Percentiles rank a stretch among this genome's conserved stretches.
phyloP scores from a whole-genome alignment of 2,888 invertebrate species.

The Leptogaster cylindrica region DNA sequence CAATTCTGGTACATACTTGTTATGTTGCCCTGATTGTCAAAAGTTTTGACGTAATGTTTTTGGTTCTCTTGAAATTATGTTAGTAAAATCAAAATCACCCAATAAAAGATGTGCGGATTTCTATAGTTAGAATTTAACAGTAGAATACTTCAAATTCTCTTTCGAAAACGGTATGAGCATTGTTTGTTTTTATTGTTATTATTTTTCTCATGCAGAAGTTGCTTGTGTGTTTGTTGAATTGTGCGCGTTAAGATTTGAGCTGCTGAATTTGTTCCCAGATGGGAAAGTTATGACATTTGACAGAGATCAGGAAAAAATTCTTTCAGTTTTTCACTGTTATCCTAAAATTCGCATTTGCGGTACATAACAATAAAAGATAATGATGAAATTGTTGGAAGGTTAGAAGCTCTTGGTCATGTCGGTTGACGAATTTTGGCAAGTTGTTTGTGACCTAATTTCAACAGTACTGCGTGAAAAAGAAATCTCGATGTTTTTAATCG shows the following conservation, averaged over 20 bases:
- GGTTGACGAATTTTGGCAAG: background rate
- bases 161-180: background rate
- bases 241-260: slow-evolving; percentile 9
- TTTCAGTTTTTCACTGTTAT: background rate
- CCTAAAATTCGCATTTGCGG: background rate
- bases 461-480: slow-evolving; percentile 20
- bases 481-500: background rate
- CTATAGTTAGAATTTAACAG: background rate
- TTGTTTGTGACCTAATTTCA: slow-evolving; percentile 44
- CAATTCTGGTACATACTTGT: no score
- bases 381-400: background rate
- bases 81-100: slow-evolving; percentile 1
- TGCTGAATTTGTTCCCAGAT: slow-evolving; percentile 20
- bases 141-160: no score
- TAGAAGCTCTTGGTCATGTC: background rate
- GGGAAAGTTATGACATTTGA: slow-evolving; percentile 39
- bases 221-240: slow-evolving; percentile 1
- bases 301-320: slow-evolving; percentile 14
- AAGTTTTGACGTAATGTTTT: slow-evolving; percentile 45
- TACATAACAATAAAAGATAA: background rate
- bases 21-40: slow-evolving; percentile 37
- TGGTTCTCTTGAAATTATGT: slow-evolving; percentile 35
- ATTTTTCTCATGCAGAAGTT: background rate
- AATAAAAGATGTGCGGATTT: slow-evolving; percentile 2
- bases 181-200: background rate